Evolutionary conservation across 2,797 vertebrate species (phyloP).

Genomic region (Dryobates pubescens): DNA sequence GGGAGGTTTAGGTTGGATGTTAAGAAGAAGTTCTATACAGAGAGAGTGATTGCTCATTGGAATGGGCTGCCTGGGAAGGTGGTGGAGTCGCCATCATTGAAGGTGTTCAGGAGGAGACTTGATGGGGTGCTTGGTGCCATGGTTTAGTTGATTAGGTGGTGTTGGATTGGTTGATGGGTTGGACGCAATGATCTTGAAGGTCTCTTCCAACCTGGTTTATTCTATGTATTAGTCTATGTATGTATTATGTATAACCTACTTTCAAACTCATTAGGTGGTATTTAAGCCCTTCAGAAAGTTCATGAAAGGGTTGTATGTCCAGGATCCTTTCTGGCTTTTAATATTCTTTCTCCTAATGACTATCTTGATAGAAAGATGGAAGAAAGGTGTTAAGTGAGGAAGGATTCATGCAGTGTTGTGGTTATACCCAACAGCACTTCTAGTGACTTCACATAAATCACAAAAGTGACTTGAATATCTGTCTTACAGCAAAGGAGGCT

Average conservation of each 20-base stretch:
- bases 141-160: no score
- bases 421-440: not conserved
- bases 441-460: not conserved
- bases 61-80: no score
- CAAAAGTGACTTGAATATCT: not conserved
- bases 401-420: not conserved
- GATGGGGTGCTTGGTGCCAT: no score
- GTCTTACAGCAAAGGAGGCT: not conserved
- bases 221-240: no score
- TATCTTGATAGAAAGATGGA: not conserved
- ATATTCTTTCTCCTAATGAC: not conserved
- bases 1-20: no score
- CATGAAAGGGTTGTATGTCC: not conserved
- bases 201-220: no score
- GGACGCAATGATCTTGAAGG: no score
- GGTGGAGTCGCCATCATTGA: no score
- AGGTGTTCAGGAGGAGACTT: no score
- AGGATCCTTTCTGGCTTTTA: not conserved
- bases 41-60: no score
- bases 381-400: not conserved
- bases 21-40: no score
- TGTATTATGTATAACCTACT: not conserved
- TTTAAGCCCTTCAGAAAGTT: not conserved
- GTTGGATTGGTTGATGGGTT: no score
- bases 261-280: not conserved